Conservation (phyloP, 2,888 invertebrate species). For the Rhingia rostrata region DNA sequence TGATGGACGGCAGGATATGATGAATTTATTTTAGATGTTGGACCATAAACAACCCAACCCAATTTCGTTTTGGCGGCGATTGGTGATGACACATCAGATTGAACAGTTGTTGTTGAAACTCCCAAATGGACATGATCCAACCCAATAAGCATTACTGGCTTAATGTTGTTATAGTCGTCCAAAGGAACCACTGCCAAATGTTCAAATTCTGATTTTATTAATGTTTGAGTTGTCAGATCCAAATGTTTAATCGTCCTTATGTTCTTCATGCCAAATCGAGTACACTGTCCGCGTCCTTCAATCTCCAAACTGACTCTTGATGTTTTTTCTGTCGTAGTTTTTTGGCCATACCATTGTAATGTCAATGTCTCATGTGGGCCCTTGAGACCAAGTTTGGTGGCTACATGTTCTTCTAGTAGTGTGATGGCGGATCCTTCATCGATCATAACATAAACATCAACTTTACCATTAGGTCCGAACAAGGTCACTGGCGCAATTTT, state of each 20-base stretch:
- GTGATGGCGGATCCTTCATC: constrained; percentile 64
- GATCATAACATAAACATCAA: constrained; percentile 28
- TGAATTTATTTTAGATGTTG: not conserved
- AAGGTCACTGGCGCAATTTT: constrained; percentile 46
- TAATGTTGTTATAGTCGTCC: too few species aligned
- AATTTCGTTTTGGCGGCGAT: constrained; percentile 11
- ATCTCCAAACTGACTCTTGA: constrained; percentile 36
- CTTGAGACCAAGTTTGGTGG: constrained; percentile 34
- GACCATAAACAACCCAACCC: constrained; percentile 18
- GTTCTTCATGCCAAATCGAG: constrained; percentile 2
- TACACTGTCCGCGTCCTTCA: constrained; percentile 7
- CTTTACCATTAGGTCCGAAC: constrained; percentile 24
- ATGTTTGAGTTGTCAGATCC: too few species aligned
- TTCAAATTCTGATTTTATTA: too few species aligned
- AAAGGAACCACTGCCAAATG: too few species aligned
- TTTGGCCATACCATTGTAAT: constrained; percentile 54
- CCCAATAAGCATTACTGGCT: too few species aligned
- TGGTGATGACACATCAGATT: too few species aligned
- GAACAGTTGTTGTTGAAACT: too few species aligned
- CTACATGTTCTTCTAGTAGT: constrained; percentile 40
- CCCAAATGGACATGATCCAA: too few species aligned
- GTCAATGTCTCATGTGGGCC: constrained; percentile 39
- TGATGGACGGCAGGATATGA: not conserved
- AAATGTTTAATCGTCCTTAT: not conserved
- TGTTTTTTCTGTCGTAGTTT: constrained; percentile 23